Evolutionary conservation across 35 echinoderm and acorn worm genomes (phyloP), one percentile per base, ranked within the genome.

Genomic region (Heliocidaris erythrogramma): DNA sequence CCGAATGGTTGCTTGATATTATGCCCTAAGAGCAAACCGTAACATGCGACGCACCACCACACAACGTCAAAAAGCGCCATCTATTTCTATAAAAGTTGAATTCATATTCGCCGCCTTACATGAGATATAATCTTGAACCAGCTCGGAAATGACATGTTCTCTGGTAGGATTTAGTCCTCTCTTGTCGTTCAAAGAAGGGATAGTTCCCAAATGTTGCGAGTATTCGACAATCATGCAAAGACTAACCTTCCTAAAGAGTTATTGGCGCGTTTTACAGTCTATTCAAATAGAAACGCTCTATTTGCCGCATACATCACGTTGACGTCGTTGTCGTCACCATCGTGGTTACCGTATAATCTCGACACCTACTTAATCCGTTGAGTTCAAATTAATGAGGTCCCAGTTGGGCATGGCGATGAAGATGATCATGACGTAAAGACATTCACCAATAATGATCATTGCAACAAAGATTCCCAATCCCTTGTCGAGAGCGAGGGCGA

Each of bases 401-500:
- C 85, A 86, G 21, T 91, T 32, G 31, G 91, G 91, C 91, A 94
- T 85, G 31, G 78, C 78, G 32, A 71, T 94, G 59, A 94, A 71
- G 78, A 94, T 85, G 47, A 85, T 94, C 78, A 85, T 94, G 48
- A 31, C 32, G 49, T 94, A 94, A 14, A 94, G 78, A 94, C 78
- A 85, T 49, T 71, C 93, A 31, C 60, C 59, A 60, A 94, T 27
- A 10, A 85, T 94, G 93, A 94, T 94, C 93, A 94, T 35, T n/a
- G 59, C 93, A 2, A 85, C 93, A 31, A 85, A 71, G 59, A 94
- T 94, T 13, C 60, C 78, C 30, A 85, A 21, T 85, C 60, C 59
- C 93, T 71, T 85, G 32, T 94, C 59, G 32, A 85, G 78, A 16
- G 78, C 93, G 56, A 85, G 93, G 0, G 59, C 78, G 61, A 85